phyloP scores from a whole-genome alignment of 2,888 invertebrate genomes.

The Standfussiana lucernea region DNA sequence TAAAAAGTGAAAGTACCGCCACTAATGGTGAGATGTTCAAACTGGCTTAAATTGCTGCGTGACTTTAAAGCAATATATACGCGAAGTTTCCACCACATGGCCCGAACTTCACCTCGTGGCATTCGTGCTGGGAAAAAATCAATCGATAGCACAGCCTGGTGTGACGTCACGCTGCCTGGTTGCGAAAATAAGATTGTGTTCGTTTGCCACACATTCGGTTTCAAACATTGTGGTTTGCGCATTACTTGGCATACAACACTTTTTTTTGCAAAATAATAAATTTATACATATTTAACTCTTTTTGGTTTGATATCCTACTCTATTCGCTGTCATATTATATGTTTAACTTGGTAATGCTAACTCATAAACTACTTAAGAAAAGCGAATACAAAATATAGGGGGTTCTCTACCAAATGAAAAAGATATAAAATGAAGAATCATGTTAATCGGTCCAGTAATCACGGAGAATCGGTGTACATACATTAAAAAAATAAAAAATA shows the following conservation, averaged over 20 bases:
- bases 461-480: neutral
- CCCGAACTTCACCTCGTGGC: neutral
- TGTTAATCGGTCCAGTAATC: too few relatives aligned
- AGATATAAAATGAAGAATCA: neutral
- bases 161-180: neutral
- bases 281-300: too few relatives aligned
- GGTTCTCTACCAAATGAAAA: neutral
- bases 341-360: neutral
- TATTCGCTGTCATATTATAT: too few relatives aligned
- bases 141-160: neutral
- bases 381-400: neutral
- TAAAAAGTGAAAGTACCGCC: too few relatives aligned
- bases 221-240: neutral
- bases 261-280: too few relatives aligned
- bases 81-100: neutral
- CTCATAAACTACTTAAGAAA: neutral
- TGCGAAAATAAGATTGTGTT: neutral
- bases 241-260: too few relatives aligned
- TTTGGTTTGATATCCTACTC: too few relatives aligned
- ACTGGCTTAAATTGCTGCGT: neutral
- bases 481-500: neutral
- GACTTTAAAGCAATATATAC: neutral
- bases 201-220: neutral
- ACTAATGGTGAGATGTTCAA: neutral
- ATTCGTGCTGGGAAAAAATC: neutral